phyloP scores from a whole-genome alignment of 2,797 vertebrate genomes.

The Pipistrellus pipistrellus region DNA sequence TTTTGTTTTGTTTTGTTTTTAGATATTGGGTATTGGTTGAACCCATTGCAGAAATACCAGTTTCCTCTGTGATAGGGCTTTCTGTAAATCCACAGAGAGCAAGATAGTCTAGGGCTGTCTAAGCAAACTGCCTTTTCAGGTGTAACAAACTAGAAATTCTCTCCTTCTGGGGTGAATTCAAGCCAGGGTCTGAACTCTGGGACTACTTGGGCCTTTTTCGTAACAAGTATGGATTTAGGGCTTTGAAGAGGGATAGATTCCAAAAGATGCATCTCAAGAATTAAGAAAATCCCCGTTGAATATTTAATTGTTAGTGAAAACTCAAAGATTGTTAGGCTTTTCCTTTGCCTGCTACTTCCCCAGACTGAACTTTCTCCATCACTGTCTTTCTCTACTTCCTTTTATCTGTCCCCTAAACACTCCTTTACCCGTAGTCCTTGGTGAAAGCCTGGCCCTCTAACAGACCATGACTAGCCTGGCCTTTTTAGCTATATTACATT shows the following conservation, averaged over 20 bases:
- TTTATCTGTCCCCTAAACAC: not conserved
- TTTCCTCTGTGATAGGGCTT: not conserved
- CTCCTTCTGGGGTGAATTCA: constrained; percentile 8
- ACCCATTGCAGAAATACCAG: not conserved
- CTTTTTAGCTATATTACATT: constrained; percentile 27
- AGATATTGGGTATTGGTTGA: not conserved
- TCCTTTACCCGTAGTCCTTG: not conserved
- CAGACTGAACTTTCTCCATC: not conserved
- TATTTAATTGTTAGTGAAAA: not conserved
- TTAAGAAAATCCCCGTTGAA: not conserved
- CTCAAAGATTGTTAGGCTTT: not conserved
- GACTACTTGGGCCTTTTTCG: not conserved
- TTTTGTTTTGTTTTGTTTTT: not conserved
- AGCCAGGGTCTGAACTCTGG: not conserved
- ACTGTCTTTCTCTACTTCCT: not conserved
- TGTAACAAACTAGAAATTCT: not conserved
- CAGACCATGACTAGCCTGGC: not conserved
- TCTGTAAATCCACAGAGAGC: not conserved
- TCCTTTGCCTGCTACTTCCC: not conserved
- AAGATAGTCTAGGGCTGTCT: not conserved
- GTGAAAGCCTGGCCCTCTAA: not conserved
- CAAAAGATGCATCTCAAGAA: constrained; percentile 45
- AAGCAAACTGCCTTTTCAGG: constrained; percentile 17
- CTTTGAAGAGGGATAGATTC: not conserved
- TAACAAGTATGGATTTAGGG: not conserved